Conservation (phyloP, 2,113 vertebrate species). For the Neodon shergylaensis region DNA sequence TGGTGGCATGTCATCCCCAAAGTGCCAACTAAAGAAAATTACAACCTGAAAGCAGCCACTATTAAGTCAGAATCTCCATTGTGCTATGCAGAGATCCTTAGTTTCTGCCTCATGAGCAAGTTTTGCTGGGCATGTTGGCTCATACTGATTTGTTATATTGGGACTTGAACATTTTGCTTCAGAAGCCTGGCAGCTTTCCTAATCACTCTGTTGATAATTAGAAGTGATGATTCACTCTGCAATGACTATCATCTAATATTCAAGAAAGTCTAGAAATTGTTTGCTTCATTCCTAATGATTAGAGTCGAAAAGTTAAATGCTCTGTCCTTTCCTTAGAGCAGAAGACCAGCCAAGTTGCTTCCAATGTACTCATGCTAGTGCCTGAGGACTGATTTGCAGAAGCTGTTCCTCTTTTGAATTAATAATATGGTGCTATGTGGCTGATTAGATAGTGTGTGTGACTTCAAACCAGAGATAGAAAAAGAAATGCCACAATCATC, state of each 20-base stretch:
- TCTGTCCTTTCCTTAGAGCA: neutral
- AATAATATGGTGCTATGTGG: neutral
- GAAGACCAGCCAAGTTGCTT: neutral
- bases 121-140: neutral
- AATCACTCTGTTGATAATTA: neutral
- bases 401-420: neutral
- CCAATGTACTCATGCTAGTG: fast-evolving
- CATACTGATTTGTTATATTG: neutral
- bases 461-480: neutral
- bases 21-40: neutral
- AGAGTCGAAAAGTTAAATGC: neutral
- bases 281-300: neutral
- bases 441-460: neutral
- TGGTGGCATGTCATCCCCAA: neutral
- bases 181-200: neutral
- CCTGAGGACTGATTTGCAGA: neutral
- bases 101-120: neutral
- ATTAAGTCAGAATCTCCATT: neutral
- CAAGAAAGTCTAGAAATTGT: neutral
- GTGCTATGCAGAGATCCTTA: neutral
- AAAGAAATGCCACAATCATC: neutral
- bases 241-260: neutral
- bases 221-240: neutral
- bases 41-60: neutral
- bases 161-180: neutral